Evolutionary conservation across 2,797 vertebrate species (phyloP).

Genomic region (Manis javanica): DNA sequence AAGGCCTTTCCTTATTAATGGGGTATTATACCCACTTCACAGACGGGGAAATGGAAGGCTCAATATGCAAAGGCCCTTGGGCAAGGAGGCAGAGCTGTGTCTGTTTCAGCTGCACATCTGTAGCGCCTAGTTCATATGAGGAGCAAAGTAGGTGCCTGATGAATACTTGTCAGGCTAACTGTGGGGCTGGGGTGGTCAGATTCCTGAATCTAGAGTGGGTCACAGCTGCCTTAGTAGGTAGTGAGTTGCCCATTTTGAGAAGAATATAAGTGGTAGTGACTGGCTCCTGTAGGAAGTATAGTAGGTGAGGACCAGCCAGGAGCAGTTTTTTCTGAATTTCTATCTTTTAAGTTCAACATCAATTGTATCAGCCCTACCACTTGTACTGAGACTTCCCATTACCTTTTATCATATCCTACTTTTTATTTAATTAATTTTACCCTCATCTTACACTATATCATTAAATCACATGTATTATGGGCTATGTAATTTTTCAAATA

Average conservation of each 20-base stretch:
- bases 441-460: neutral
- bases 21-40: neutral
- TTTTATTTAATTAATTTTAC: neutral
- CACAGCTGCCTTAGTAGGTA: neutral
- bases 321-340: neutral
- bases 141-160: fast-evolving
- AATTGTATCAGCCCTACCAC: neutral
- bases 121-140: neutral
- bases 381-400: neutral
- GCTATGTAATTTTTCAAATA: neutral
- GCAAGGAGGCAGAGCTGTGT: neutral
- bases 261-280: neutral
- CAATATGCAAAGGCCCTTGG: neutral
- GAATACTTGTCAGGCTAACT: neutral
- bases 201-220: neutral
- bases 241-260: neutral
- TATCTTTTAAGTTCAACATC: neutral
- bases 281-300: neutral
- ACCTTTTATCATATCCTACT: neutral
- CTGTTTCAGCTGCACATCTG: neutral
- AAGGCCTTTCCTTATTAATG: neutral
- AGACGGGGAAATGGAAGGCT: neutral
- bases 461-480: neutral
- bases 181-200: neutral
- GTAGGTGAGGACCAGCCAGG: neutral